Conservation (phyloP, 2,113 vertebrate genomes). For the Vidua macroura region DNA sequence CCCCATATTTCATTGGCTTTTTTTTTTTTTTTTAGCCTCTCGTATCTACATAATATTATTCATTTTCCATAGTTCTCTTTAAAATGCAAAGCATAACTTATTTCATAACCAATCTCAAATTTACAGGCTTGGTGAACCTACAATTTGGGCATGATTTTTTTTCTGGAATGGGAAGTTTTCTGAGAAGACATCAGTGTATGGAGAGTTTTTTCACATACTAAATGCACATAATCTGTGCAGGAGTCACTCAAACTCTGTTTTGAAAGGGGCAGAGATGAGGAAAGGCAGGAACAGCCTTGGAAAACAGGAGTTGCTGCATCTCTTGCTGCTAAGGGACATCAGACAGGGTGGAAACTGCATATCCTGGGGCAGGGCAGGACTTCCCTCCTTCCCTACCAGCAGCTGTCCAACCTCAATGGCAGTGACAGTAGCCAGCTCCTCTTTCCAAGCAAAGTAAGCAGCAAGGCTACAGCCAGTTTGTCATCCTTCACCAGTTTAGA, state of each 20-base stretch:
- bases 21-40: not conserved
- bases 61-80: not conserved
- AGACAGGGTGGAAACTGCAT: not conserved
- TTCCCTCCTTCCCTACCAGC: not conserved
- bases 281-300: not conserved
- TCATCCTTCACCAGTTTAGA: not conserved
- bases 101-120: not conserved
- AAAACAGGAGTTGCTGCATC: not conserved
- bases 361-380: not conserved
- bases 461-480: not conserved
- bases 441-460: not conserved
- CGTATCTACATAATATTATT: not conserved
- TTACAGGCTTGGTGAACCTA: not conserved
- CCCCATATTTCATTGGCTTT: not conserved
- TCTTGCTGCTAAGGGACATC: not conserved
- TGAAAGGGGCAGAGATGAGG: not conserved
- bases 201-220: not conserved
- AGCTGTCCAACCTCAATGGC: not conserved
- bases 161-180: not conserved
- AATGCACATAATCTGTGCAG: not conserved
- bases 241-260: not conserved
- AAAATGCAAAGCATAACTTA: not conserved
- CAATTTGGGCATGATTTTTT: not conserved
- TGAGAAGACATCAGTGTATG: not conserved
- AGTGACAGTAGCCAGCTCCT: not conserved